Evolutionary conservation across 1,140 invertebrate species (phyloP), one percentile per base, ranked within the genome.

Genomic region (Brachionus asplanchnoidis): DNA sequence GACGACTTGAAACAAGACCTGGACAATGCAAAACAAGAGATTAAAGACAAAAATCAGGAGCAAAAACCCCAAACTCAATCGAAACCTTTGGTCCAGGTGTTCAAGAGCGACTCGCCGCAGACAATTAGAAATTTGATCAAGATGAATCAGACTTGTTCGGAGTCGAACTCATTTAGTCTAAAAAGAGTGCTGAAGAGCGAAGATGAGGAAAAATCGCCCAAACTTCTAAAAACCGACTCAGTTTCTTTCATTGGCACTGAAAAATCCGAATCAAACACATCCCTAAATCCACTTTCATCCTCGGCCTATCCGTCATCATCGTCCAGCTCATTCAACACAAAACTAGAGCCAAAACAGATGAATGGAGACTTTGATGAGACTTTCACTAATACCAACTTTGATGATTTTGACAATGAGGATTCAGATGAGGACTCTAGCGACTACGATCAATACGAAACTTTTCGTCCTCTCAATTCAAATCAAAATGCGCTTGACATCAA

Each of bases 181-280:
- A 77, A 77, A 50, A 5, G 73, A 50, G 17, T 53, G 5, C 17
- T 50, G 20, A 50, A 77, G 32, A 9, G n/a, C 20, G 73, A 77
- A 14, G 42, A 77, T 26, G 40, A 46, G 8, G 44, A 50, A 46
- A 50, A 77, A 50, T 50, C 73, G 12, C 42, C 20, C 42, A 77
- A 77, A 73, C 1, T 73, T 73, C 68, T 23, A 73, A 73, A 73
- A 42, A 42, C 32, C 32, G 68, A 73, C 14, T 17, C 68, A 3
- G n/a, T 23, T 73, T 73, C 68, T 5, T 42, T 73, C 20, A 44
- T 42, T 2, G n/a, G 32, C 9, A 42, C 68, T 42, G 68, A 73
- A 20, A 73, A 73, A 73, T 73, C 68, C 68, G 68, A 73, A 73
- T 73, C 68, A 8, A 73, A 73, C 20, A 73, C 68, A 20, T 73